These are phyloP conservation scores for Machimus atricapillus DNA, from an alignment of 2,888 invertebrate species.

Conservation along the genomic window DNA sequence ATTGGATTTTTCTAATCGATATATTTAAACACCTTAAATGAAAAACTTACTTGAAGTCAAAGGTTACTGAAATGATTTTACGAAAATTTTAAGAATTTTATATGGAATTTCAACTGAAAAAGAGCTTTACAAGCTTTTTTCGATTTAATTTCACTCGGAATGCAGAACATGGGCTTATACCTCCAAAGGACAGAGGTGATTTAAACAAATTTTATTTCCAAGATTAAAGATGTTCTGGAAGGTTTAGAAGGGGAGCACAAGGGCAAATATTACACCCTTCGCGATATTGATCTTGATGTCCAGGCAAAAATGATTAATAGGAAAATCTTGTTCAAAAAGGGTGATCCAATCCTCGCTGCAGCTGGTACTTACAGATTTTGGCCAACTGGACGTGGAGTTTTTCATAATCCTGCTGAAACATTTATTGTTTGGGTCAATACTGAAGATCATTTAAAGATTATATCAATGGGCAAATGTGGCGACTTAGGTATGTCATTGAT, in stretches of 20 bases:
- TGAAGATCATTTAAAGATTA: slow-evolving; percentile 75
- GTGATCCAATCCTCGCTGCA: slow-evolving; percentile 66
- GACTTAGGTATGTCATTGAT: slow-evolving; percentile 61
- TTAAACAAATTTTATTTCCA: neutral
- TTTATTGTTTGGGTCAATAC: slow-evolving; percentile 75
- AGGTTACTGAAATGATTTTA: too few species aligned
- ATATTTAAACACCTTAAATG: too few species aligned
- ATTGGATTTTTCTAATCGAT: too few species aligned
- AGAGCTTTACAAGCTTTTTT: too few species aligned
- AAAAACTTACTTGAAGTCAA: too few species aligned
- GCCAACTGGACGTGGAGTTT: slow-evolving; percentile 68
- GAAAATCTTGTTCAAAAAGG: slow-evolving; percentile 71
- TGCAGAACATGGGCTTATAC: too few species aligned
- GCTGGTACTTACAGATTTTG: slow-evolving; percentile 72
- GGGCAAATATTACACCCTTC: slow-evolving; percentile 68
- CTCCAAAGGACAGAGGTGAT: neutral
- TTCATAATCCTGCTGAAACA: slow-evolving; percentile 69
- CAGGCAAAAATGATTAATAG: slow-evolving; percentile 70
- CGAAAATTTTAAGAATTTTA: too few species aligned
- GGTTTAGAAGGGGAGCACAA: slow-evolving; percentile 66
- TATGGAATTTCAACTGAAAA: too few species aligned
- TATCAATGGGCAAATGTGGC: slow-evolving; percentile 72
- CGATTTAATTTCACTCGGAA: too few species aligned
- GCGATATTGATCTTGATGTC: slow-evolving; percentile 66
- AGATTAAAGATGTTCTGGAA: slow-evolving; percentile 58